Conservation (phyloP, 2,797 vertebrate genomes). For the Psittacula derbiana region DNA sequence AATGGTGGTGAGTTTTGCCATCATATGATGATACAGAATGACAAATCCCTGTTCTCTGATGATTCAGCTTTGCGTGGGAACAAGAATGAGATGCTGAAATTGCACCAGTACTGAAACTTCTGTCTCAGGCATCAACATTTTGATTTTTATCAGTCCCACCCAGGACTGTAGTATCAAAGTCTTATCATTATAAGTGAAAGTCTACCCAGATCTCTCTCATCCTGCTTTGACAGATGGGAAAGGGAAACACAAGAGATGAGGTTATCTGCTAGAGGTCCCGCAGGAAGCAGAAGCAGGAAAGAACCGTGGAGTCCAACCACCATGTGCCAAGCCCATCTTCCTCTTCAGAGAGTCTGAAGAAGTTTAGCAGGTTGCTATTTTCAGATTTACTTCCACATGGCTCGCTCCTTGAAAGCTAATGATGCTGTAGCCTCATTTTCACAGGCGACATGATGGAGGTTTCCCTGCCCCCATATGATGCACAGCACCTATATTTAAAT, state of each 20-base stretch:
- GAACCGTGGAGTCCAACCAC: rapidly evolving
- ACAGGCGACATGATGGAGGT: neutral
- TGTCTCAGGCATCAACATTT: constrained; percentile 43
- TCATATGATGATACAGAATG: constrained; percentile 11
- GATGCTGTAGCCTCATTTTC: neutral
- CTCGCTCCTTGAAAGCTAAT: neutral
- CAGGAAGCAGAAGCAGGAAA: neutral
- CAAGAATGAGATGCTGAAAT: constrained; percentile 51
- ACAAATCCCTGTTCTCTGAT: constrained; percentile 38
- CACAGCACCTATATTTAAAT: neutral
- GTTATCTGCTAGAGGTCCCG: neutral
- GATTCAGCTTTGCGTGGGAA: constrained; percentile 66
- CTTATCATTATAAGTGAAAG: neutral
- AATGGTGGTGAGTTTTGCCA: constrained; percentile 12
- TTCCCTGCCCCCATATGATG: neutral
- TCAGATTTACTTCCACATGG: neutral
- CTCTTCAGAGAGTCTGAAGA: neutral
- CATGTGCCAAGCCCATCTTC: neutral
- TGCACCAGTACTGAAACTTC: constrained; percentile 46
- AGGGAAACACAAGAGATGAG: neutral
- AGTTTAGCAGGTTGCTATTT: constrained; percentile 23
- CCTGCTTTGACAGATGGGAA: neutral
- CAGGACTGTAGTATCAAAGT: neutral
- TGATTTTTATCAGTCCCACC: neutral
- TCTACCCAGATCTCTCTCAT: neutral